Conservation (phyloP, 2,113 vertebrate species). For the Craseonycteris thonglongyai region DNA sequence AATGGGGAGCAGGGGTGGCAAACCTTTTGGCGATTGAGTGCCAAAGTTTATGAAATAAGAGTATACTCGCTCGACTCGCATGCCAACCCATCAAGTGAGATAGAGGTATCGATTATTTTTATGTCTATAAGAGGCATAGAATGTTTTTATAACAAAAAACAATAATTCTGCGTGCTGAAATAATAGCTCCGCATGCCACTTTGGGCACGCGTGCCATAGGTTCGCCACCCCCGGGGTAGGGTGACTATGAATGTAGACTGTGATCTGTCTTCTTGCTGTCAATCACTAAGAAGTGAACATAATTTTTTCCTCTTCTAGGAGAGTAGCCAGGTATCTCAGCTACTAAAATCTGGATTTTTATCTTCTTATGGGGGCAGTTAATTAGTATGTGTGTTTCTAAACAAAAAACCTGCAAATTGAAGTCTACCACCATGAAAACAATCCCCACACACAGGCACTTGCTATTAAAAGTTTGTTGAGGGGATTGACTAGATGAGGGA, state of each 20-base stretch:
- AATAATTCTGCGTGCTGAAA: too few species aligned
- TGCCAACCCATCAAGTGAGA: too few species aligned
- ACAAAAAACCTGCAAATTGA: neutral
- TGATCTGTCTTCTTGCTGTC: neutral
- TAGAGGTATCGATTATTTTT: too few species aligned
- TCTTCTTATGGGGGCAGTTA: neutral
- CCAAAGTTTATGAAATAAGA: too few species aligned
- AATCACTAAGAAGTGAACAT: neutral
- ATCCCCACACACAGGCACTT: neutral
- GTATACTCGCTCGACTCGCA: too few species aligned
- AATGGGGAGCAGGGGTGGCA: too few species aligned
- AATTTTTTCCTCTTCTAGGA: neutral
- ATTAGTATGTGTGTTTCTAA: neutral
- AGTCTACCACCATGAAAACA: neutral
- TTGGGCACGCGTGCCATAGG: too few species aligned
- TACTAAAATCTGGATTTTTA: neutral
- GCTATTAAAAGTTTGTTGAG: neutral
- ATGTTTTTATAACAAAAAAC: too few species aligned
- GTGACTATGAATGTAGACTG: neutral
- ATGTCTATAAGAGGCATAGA: too few species aligned
- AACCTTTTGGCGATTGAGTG: too few species aligned
- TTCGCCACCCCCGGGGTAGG: too few species aligned
- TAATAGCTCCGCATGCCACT: too few species aligned
- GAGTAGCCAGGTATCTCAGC: neutral
- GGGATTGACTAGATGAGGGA: neutral